These are phyloP conservation scores for Scaptomyza hsui DNA, from an alignment of 1,140 invertebrate species.

Conservation along the genomic window DNA sequence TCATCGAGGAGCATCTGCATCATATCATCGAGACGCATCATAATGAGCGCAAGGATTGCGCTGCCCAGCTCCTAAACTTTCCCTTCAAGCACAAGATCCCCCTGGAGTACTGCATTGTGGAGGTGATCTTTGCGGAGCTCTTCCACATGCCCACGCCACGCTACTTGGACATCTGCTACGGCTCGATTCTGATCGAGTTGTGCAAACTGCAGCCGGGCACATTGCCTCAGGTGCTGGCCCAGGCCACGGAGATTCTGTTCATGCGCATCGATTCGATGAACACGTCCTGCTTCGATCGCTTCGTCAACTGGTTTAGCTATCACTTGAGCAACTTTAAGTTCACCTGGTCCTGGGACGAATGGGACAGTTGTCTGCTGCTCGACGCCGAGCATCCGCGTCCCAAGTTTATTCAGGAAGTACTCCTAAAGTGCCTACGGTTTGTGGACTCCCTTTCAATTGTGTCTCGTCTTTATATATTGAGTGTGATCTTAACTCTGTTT, in stretches of 20 bases:
- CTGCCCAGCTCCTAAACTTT: constrained; percentile 95
- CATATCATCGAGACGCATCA: constrained; percentile 96
- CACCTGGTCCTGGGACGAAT: constrained; percentile 99
- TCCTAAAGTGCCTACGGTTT: constrained; percentile 95
- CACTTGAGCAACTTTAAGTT: constrained; percentile 99
- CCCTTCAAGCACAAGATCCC: constrained; percentile 97
- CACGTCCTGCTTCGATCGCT: constrained; percentile 97
- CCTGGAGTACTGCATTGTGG: constrained; percentile 98
- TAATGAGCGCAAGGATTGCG: constrained; percentile 97
- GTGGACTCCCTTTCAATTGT: background rate
- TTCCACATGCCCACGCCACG: constrained; percentile 95
- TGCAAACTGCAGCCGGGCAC: constrained; percentile 98
- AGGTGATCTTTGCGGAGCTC: constrained; percentile 97
- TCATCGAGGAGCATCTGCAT: constrained; percentile 98
- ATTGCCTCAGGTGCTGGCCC: constrained; percentile 98
- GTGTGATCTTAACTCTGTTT: background rate
- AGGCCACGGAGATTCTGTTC: constrained; percentile 98
- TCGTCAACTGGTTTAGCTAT: constrained; percentile 99
- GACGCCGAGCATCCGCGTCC: constrained; percentile 96
- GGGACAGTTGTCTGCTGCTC: constrained; percentile 93
- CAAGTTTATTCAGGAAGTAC: constrained; percentile 97
- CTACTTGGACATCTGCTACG: constrained; percentile 97
- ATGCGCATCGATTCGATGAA: constrained; percentile 99
- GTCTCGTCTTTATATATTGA: background rate
- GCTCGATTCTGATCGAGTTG: constrained; percentile 97